These are phyloP conservation scores for Euzophera pinguis DNA, from an alignment of 2,888 invertebrate species.

Conservation along the genomic window DNA sequence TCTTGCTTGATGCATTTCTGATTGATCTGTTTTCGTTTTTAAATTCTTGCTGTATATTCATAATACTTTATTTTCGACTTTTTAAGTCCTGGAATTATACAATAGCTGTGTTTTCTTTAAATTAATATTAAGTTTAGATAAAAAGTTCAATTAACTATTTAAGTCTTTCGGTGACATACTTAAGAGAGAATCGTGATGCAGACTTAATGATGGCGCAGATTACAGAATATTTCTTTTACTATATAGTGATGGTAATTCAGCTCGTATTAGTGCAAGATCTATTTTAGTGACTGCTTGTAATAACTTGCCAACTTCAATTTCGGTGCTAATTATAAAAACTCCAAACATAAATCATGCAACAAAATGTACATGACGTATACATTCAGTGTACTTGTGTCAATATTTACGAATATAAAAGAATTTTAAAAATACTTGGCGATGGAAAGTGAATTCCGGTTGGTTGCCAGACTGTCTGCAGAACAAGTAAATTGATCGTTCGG, in stretches of 20 bases:
- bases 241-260: background rate
- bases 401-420: background rate
- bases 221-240: background rate
- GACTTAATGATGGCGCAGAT: no score
- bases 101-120: no score
- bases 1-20: no score
- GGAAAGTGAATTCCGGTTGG: constrained; percentile 1
- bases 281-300: background rate
- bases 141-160: no score
- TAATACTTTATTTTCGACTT: no score
- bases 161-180: no score
- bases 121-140: no score
- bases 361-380: background rate
- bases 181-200: no score
- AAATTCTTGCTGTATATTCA: no score
- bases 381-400: background rate
- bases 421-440: constrained; percentile 20
- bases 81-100: no score
- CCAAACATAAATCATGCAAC: background rate
- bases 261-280: background rate
- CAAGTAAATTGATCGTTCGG: constrained; percentile 12
- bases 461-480: constrained; percentile 31
- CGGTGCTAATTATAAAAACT: background rate
- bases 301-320: background rate
- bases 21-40: no score